Evolutionary conservation across 92 coral and sea anemone species (phyloP), one percentile per base, ranked within the genome.

Genomic region (Siderastrea radians): DNA sequence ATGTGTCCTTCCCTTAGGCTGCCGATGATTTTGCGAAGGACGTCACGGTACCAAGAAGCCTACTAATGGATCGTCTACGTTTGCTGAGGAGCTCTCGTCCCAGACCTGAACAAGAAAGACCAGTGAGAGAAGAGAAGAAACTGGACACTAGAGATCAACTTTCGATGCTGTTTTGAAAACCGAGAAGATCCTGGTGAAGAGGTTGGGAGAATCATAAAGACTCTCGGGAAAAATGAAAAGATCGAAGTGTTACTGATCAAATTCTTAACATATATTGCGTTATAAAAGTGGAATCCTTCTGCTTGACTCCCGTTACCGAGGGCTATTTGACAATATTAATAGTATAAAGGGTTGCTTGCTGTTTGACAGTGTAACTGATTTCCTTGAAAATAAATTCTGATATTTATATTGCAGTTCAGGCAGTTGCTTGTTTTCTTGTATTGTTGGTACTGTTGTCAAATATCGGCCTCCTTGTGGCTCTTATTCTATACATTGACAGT

Each of bases 21-120:
- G 13, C 6, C 44, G 44, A 14, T 46, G 43, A 43, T 7, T 49
- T n/a, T 7, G 16, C 17, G 48, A 78, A 38, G 12, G 71, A 63
- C 54, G 17, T 19, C 3, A 12, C 59, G 5, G 38, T 48, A 2
- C 70, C 68, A 78, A 48, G 8, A 9, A 49, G 43, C 55, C 83
- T 59, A 61, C 55, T 78, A 9, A 38, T 9, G 12, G 8, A 14
- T 9, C 81, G 68, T 77, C 55, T 77, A 1, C 81, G 60, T 17
- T n/a, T 16, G 6, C 47, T 78, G 72, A 78, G 83, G 45, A 78
- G 55, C 71, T 62, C 47, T 43, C 83, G 72, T n/a, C 5, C 58
- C 16, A 78, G 43, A 45, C 47, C 59, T n/a, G 55, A 48, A 15
- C 38, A 59, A 44, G 52, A 68, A 77, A 45, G 3, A 59, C 1